phyloP scores from a whole-genome alignment of 2,888 invertebrate species.

The Coelopa pilipes region DNA sequence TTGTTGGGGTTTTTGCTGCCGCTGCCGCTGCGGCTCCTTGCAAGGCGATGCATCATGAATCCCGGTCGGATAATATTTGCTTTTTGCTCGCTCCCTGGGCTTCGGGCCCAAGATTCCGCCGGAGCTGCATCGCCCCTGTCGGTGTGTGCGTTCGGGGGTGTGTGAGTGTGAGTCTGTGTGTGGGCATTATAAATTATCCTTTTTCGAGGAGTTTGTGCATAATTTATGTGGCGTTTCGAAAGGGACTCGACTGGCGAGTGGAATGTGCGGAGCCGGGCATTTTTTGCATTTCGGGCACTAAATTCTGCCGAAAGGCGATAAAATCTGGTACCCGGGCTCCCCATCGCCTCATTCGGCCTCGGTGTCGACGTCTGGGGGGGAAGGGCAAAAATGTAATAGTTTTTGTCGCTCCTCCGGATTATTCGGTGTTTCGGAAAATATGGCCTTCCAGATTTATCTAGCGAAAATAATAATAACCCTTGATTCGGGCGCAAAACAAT shows the following conservation, averaged over 20 bases:
- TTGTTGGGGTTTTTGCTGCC: not conserved
- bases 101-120: conserved; percentile 9
- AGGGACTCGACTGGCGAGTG: not conserved
- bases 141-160: not conserved
- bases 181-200: conserved; percentile 17
- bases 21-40: not conserved
- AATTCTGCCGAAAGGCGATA: conserved; percentile 13
- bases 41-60: conserved; percentile 22
- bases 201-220: conserved; percentile 21
- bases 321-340: not conserved
- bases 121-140: not conserved
- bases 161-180: not conserved
- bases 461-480: too few species aligned
- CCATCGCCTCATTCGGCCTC: too few species aligned
- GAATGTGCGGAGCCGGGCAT: too few species aligned
- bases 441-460: too few species aligned
- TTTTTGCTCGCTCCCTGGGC: not conserved
- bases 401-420: too few species aligned
- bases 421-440: too few species aligned
- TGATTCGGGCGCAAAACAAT: too few species aligned
- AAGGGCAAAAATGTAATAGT: too few species aligned
- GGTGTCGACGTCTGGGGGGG: too few species aligned
- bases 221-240: conserved; percentile 11
- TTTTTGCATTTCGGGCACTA: conserved; percentile 24
- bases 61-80: not conserved